These are phyloP conservation scores for Macropus fuliginosus DNA, from an alignment of 2,797 vertebrate species.

Conservation along the genomic window DNA sequence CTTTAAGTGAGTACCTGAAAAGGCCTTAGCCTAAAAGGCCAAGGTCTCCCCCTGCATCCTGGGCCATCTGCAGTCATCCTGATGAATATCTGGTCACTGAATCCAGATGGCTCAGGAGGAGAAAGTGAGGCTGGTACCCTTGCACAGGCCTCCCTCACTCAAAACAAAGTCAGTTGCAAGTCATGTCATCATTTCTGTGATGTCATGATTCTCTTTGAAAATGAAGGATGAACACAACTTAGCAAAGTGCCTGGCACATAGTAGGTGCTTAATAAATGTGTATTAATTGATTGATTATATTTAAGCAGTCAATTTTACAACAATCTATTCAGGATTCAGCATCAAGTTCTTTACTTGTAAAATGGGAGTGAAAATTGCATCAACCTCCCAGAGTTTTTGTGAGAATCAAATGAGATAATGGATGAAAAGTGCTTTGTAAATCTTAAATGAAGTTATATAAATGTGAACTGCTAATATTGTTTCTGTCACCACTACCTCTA, in stretches of 20 bases:
- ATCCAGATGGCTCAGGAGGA: no score
- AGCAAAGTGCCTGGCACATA: background rate
- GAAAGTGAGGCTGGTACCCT: no score
- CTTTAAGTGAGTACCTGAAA: no score
- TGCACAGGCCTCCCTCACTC: no score
- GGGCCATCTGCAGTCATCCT: no score
- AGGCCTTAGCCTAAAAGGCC: no score
- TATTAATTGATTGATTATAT: background rate
- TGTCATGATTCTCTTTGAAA: no score
- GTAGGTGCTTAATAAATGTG: background rate
- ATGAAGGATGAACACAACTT: background rate
- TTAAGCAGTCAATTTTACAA: background rate
- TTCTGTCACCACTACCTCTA: background rate
- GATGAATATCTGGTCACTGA: no score
- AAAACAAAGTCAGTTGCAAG: no score
- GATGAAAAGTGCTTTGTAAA: slow-evolving; percentile 4
- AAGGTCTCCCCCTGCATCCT: no score
- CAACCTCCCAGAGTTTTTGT: background rate
- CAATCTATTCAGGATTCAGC: background rate
- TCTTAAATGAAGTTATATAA: background rate
- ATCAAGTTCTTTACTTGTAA: slow-evolving; percentile 16
- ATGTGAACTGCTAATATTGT: slow-evolving; percentile 13
- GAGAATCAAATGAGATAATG: slow-evolving; percentile 17
- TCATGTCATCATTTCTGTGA: no score
- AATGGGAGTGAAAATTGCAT: background rate